phyloP scores from a whole-genome alignment of 2,888 invertebrate genomes.

The Lochmaea crataegi region DNA sequence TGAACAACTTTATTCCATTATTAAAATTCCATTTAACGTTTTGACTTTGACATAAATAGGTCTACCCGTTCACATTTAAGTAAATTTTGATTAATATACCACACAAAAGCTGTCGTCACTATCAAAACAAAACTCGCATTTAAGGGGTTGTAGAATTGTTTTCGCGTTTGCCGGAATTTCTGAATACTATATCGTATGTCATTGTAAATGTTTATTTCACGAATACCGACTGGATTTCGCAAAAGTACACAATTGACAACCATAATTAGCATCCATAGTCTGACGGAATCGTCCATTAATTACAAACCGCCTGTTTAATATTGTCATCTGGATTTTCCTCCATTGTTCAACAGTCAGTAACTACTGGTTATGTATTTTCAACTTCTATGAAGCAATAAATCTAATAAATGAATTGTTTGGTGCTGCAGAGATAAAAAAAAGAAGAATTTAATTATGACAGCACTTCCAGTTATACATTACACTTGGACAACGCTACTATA shows the following conservation, averaged over 20 bases:
- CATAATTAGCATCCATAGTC: background rate
- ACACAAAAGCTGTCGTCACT: background rate
- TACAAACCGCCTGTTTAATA: background rate
- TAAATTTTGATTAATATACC: conserved; percentile 1
- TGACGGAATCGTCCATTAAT: too few species aligned
- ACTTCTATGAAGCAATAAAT: too few species aligned
- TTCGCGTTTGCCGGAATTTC: background rate
- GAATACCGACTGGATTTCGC: background rate
- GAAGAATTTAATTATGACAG: too few species aligned
- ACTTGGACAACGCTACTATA: too few species aligned
- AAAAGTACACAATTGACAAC: background rate
- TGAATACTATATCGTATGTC: background rate
- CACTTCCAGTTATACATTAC: too few species aligned
- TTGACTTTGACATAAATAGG: background rate
- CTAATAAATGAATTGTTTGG: too few species aligned
- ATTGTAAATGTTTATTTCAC: conserved; percentile 2
- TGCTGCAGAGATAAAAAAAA: too few species aligned
- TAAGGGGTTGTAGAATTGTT: background rate
- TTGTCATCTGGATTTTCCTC: background rate
- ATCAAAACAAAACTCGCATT: background rate
- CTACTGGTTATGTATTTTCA: too few species aligned
- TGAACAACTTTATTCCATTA: background rate
- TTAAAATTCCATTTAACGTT: background rate
- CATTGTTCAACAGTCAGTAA: too few species aligned
- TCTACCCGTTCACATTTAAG: background rate